A percentile compares a stretch with the other conserved stretches of the same genome.
These are phyloP conservation scores for Dryobates pubescens DNA, from an alignment of 2,797 vertebrate genomes.

Conservation along the genomic window DNA sequence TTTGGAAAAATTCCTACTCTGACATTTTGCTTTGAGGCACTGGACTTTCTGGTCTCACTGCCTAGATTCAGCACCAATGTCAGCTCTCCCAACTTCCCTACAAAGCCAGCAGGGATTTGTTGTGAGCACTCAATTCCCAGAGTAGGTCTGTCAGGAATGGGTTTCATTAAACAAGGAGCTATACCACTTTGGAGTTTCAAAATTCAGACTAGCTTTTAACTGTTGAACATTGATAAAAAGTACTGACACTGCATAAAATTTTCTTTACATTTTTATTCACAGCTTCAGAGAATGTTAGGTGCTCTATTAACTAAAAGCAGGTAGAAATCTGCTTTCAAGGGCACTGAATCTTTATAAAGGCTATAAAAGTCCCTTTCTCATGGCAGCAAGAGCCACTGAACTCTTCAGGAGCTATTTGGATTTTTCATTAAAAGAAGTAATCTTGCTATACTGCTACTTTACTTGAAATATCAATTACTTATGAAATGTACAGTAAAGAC, in stretches of 20 bases:
- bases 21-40: background rate
- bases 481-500: background rate
- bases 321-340: background rate
- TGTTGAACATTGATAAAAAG: background rate
- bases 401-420: background rate
- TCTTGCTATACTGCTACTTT: background rate
- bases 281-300: background rate
- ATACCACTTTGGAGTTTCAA: background rate
- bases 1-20: background rate
- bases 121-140: background rate
- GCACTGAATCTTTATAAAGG: background rate
- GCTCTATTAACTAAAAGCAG: background rate
- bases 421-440: background rate
- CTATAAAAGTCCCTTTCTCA: background rate
- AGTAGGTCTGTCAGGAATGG: background rate
- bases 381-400: background rate
- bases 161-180: background rate
- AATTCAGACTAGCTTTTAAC: background rate
- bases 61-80: fast-evolving
- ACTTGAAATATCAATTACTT: background rate
- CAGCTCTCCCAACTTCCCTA: background rate
- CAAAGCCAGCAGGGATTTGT: fast-evolving
- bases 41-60: background rate
- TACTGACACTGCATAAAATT: background rate
- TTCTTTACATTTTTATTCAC: background rate